A percentile compares a stretch with the other conserved stretches of the same genome.
These are phyloP conservation scores for Tinea pellionella DNA, from an alignment of 2,888 invertebrate genomes.

Conservation along the genomic window DNA sequence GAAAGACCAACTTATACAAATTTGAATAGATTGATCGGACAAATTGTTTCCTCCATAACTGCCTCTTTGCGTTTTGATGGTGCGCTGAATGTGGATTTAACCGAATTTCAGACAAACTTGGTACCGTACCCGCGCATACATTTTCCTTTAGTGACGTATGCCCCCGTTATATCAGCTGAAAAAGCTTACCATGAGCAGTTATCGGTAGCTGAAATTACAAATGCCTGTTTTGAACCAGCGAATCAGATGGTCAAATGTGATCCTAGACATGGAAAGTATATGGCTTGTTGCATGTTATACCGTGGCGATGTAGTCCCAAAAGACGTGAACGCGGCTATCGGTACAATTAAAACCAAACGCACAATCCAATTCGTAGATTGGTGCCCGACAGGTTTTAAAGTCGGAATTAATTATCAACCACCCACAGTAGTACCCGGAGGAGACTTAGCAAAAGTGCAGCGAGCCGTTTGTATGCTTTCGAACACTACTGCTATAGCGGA, in stretches of 20 bases:
- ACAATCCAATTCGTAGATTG: constrained; percentile 95
- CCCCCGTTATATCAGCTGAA: constrained; percentile 92
- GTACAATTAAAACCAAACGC: constrained; percentile 93
- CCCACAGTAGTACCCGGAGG: constrained; percentile 92
- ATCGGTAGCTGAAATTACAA: constrained; percentile 92
- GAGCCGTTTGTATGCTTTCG: constrained; percentile 96
- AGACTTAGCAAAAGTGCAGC: constrained; percentile 90
- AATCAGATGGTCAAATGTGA: constrained; percentile 97
- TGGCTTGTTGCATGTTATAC: constrained; percentile 96
- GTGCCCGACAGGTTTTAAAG: constrained; percentile 84
- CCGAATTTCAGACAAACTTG: constrained; percentile 93
- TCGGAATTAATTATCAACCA: constrained; percentile 89
- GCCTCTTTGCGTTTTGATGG: constrained; percentile 93
- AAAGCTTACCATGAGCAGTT: constrained; percentile 94
- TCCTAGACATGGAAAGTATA: constrained; percentile 90
- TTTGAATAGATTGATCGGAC: constrained; percentile 93
- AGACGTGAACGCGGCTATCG: constrained; percentile 93
- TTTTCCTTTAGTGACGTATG: constrained; percentile 91
- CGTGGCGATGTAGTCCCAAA: constrained; percentile 95
- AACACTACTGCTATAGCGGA: constrained; percentile 98
- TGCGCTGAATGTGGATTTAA: constrained; percentile 90
- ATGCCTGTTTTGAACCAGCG: constrained; percentile 94
- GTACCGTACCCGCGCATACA: constrained; percentile 96
- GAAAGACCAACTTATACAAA: constrained; percentile 97
- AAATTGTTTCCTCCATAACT: constrained; percentile 92